Base-by-base conservation (phyloP, 2,888 invertebrate genomes). In the Drosophila borealis region DNA sequence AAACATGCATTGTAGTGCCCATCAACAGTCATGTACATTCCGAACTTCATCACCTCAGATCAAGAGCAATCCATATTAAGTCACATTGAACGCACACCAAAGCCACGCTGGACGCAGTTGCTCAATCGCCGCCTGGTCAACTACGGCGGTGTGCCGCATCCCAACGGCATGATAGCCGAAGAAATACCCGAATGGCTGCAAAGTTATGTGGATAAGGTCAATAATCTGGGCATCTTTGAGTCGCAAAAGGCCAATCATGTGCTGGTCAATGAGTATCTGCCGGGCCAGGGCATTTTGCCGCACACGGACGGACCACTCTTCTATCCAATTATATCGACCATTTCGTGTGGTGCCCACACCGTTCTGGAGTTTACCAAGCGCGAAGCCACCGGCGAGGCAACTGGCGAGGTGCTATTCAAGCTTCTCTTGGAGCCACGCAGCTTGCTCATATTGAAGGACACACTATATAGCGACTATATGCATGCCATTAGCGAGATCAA, bases 261-360 rank as follows among this genome's bases (percentile, higher is more conserved):
- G 1, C 93, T 99, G 37, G 95, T 99, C 0, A 99, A 99, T 93
- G 99, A 99, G 92, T 99, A 99, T 93, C 92, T 94, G 70, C 94
- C 98, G 0, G 97, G 97, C 0, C 98, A 99, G 93, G 99, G 99
- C 13, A 99, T 99, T 70, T 96, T 99, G 96, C 97, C 99, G 2
- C 99, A 99, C 93, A 95, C 96, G 25, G 99, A 99, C 93, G 99
- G 99, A 0, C 96, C 98, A 0, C 93, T 99, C 14, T 99, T 98
- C 92, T 95, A 95, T 92, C 98, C 99, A 0, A 96, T 96, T 13
- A 97, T 99, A 60, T 96, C 98, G 17, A 99, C 99, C 0, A 95
- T 99, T 65, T 97, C 96, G 50, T 95, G 98, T 81, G 98, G 98
- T 0, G 97, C 98, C 0, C 97, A 98, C 90, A 96, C 96, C 11